These are phyloP conservation scores for Cephus cinctus DNA, from an alignment of 1,140 invertebrate species.

Conservation along the genomic window DNA sequence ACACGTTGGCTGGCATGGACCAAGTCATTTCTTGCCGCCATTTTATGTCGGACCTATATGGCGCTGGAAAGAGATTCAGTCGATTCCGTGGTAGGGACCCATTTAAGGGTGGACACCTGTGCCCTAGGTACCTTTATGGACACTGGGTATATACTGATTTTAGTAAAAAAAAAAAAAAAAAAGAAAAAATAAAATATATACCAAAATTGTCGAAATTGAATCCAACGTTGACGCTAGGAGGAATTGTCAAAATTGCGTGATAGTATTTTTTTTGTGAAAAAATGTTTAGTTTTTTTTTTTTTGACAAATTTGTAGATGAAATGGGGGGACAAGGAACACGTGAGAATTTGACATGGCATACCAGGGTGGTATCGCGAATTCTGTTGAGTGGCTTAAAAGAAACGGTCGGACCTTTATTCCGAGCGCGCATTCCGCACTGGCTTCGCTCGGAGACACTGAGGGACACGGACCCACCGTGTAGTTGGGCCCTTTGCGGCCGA, in stretches of 20 bases:
- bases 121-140: constrained; percentile 32
- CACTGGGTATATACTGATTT: too few relatives aligned
- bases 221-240: neutral
- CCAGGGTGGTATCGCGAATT: neutral
- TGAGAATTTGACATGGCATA: neutral
- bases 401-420: neutral
- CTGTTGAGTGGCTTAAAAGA: too few relatives aligned
- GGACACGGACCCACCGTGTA: constrained; percentile 19
- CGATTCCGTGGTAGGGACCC: constrained; percentile 37
- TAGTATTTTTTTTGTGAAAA: too few relatives aligned
- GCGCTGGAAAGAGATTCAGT: constrained; percentile 30
- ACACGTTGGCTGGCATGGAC: constrained; percentile 14
- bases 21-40: constrained; percentile 23
- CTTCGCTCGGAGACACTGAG: constrained; percentile 14
- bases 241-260: too few relatives aligned
- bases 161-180: too few relatives aligned
- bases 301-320: too few relatives aligned
- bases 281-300: too few relatives aligned
- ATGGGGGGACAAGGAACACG: too few relatives aligned
- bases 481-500: constrained; percentile 17
- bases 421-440: constrained; percentile 1
- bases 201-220: too few relatives aligned
- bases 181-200: too few relatives aligned
- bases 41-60: constrained; percentile 39
- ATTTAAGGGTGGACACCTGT: constrained; percentile 41